Evolutionary conservation across 2,888 invertebrate genomes (phyloP), one percentile per base, ranked within the genome.

Genomic region (Frankliniella fusca): DNA sequence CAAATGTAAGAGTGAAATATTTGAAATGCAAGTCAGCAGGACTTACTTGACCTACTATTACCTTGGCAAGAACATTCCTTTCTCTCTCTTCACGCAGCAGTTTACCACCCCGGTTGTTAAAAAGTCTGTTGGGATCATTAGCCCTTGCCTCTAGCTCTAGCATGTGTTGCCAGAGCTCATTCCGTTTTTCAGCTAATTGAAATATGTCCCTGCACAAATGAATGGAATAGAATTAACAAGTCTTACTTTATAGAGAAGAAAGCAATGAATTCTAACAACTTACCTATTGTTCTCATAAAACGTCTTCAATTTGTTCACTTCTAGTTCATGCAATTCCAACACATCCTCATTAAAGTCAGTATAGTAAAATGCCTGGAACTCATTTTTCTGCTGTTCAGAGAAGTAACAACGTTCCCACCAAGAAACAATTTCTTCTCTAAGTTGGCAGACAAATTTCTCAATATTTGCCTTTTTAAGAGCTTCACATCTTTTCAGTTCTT

Each of bases 81-180:
- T 95, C 95, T 85, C 93, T 95, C 87, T 97, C 97, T 87, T 97
- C 97, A 81, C 92, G 91, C 1, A 97, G 88, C 10, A 97, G 89
- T 84, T 95, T 94, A 0, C 97, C 96, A 0, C 97, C 97, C 65
- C 97, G 91, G 88, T 97, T 97, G 85, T 95, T 93, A 86, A 93
- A 95, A 3, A 87, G 85, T 80, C 97, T 91, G 84, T 93, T 93
- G 0, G 95, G 94, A 86, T 95, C 94, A n/a, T 91, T 91, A 0
- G 94, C 93, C 81, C 93, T 91, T 28, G 91, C 91, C 84, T 96
- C 95, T 81, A 97, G 88, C 83, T 94, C 93, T 3, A 91, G 89
- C 92, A 94, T 93, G 86, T 94, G 92, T 38, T 91, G 88, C 93
- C 95, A 96, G 1, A 95, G 89, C 61, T 91, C 89, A 84, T 92